Conservation (phyloP, 2,797 vertebrate genomes). For the Cossypha polioptera region DNA sequence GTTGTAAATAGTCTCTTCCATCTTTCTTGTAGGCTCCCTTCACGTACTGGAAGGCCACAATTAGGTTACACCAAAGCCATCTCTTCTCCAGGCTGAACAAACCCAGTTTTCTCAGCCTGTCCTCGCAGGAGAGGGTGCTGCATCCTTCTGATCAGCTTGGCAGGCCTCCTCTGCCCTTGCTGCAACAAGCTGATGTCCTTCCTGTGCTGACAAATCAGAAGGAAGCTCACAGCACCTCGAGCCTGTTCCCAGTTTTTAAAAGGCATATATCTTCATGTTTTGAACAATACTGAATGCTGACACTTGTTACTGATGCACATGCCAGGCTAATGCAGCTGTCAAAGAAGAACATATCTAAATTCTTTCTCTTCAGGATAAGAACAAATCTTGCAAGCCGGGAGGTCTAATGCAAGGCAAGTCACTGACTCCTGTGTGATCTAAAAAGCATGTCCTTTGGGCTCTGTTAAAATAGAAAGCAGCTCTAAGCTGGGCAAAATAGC, state of each 20-base stretch:
- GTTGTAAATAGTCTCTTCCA: not conserved
- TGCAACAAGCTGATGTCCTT: not conserved
- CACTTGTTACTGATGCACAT: not conserved
- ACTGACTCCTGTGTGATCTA: not conserved
- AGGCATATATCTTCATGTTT: not conserved
- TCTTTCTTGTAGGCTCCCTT: not conserved
- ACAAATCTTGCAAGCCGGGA: not conserved
- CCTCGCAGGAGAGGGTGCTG: rapidly evolving
- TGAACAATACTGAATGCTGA: not conserved
- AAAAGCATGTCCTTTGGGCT: not conserved
- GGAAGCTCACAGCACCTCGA: not conserved
- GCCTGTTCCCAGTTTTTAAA: not conserved
- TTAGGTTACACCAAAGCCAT: rapidly evolving
- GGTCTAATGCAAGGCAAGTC: not conserved
- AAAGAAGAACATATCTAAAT: not conserved
- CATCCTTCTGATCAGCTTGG: not conserved
- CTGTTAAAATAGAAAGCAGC: not conserved
- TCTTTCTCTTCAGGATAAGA: not conserved
- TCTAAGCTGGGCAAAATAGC: not conserved
- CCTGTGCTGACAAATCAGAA: not conserved
- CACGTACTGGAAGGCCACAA: not conserved
- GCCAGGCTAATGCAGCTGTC: not conserved
- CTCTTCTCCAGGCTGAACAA: not conserved
- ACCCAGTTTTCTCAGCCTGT: not conserved
- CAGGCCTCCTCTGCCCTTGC: not conserved